These are phyloP conservation scores for Acanthisitta chloris DNA, from an alignment of 2,113 vertebrate species.

Conservation along the genomic window DNA sequence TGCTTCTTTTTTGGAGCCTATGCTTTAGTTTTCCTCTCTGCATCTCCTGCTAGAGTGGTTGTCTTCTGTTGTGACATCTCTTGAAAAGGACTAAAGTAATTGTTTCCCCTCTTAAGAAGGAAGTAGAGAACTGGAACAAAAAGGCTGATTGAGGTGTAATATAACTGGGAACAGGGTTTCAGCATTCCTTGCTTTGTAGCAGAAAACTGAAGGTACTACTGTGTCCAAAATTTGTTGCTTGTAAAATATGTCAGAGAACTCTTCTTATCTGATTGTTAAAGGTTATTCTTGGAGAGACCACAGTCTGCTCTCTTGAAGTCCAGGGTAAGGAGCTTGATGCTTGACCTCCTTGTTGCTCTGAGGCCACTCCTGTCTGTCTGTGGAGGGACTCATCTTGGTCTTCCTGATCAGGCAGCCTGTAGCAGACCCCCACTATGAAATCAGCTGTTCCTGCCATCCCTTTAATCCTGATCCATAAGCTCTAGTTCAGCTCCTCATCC, in stretches of 20 bases:
- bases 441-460: no score
- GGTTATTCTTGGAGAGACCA: neutral
- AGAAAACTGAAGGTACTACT: neutral
- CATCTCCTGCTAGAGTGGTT: neutral
- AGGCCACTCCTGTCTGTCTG: no score
- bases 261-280: neutral
- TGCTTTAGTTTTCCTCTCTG: neutral
- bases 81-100: neutral
- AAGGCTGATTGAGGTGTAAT: neutral
- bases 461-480: neutral
- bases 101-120: neutral
- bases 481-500: neutral
- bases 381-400: neutral
- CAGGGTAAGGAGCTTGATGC: neutral
- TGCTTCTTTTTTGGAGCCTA: accelerated
- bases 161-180: neutral
- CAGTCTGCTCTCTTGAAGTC: neutral
- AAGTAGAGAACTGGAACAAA: neutral
- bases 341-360: neutral
- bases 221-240: neutral
- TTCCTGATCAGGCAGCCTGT: neutral
- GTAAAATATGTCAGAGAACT: neutral
- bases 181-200: neutral
- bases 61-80: neutral
- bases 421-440: no score